Percentiles rank a stretch among this genome's conserved stretches.
These are phyloP conservation scores for Ectropis grisescens DNA, from an alignment of 1,140 invertebrate genomes.

Conservation along the genomic window DNA sequence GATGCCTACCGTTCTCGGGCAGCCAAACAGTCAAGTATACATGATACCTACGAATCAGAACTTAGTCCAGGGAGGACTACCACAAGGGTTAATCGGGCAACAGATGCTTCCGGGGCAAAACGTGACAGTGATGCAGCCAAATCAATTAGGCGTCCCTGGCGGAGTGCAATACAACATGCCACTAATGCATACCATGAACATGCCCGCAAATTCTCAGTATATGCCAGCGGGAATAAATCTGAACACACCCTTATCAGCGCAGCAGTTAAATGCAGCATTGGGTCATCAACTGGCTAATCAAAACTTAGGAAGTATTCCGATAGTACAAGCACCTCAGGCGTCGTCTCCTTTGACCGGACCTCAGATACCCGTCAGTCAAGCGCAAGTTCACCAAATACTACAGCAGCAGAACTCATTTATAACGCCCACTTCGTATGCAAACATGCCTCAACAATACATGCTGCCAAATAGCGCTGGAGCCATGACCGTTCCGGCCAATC, in stretches of 20 bases:
- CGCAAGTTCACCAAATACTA: conserved; percentile 41
- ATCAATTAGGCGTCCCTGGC: conserved; percentile 43
- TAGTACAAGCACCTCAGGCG: conserved; percentile 47
- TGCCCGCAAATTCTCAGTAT: conserved; percentile 46
- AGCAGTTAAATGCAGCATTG: conserved; percentile 52
- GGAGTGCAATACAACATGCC: conserved; percentile 58
- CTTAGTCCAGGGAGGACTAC: conserved; percentile 37
- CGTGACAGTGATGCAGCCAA: conserved; percentile 56
- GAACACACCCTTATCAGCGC: no score
- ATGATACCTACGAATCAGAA: conserved; percentile 58
- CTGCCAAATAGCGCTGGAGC: conserved; percentile 41
- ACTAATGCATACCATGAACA: conserved; percentile 54
- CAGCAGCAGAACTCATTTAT: conserved; percentile 45
- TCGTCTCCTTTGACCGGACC: conserved; percentile 40
- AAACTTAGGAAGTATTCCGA: conserved; percentile 46
- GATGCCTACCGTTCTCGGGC: conserved; percentile 49
- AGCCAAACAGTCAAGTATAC: conserved; percentile 57
- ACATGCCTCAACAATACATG: conserved; percentile 48
- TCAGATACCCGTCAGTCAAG: conserved; percentile 32
- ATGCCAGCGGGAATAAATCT: conserved; percentile 55
- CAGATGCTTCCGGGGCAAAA: conserved; percentile 55
- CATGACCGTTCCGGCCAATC: conserved; percentile 33
- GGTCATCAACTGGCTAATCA: conserved; percentile 41
- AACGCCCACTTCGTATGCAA: conserved; percentile 39
- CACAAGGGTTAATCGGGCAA: conserved; percentile 39